These are phyloP conservation scores for Heliconius himera DNA, from an alignment of 1,140 invertebrate species.

Conservation along the genomic window DNA sequence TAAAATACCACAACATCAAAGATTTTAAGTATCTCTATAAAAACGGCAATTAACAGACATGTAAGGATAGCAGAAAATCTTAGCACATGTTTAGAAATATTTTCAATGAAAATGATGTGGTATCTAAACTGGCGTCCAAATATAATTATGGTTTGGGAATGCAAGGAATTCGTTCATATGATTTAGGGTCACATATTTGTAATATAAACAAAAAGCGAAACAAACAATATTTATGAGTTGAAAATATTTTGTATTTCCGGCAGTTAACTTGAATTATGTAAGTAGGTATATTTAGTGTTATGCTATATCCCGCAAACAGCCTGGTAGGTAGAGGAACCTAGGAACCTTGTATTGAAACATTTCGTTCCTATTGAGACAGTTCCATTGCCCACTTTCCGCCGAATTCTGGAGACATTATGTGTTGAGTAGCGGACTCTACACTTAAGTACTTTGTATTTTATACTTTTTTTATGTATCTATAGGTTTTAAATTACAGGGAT, in stretches of 20 bases:
- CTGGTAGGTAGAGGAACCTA: too few relatives aligned
- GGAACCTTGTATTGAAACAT: too few relatives aligned
- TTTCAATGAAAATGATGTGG: constrained; percentile 55
- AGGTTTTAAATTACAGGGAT: too few relatives aligned
- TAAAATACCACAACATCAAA: neutral
- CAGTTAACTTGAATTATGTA: neutral
- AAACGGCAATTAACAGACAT: constrained; percentile 31
- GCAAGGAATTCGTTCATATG: constrained; percentile 49
- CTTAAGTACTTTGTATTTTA: too few relatives aligned
- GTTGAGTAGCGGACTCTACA: too few relatives aligned
- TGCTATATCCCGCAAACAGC: too few relatives aligned
- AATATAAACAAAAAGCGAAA: neutral
- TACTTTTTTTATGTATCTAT: too few relatives aligned
- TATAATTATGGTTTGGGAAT: constrained; percentile 42
- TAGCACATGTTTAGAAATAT: constrained; percentile 17
- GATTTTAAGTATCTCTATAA: neutral
- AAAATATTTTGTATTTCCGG: neutral
- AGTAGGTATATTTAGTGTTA: too few relatives aligned
- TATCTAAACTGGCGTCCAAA: constrained; percentile 49
- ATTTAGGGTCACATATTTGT: constrained; percentile 47
- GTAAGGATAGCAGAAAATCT: constrained; percentile 26
- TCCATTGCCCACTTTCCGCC: too few relatives aligned
- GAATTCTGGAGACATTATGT: too few relatives aligned
- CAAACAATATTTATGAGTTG: neutral
- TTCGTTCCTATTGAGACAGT: too few relatives aligned